Conservation (phyloP, 1,140 invertebrate genomes). For the Ruditapes philippinarum region DNA sequence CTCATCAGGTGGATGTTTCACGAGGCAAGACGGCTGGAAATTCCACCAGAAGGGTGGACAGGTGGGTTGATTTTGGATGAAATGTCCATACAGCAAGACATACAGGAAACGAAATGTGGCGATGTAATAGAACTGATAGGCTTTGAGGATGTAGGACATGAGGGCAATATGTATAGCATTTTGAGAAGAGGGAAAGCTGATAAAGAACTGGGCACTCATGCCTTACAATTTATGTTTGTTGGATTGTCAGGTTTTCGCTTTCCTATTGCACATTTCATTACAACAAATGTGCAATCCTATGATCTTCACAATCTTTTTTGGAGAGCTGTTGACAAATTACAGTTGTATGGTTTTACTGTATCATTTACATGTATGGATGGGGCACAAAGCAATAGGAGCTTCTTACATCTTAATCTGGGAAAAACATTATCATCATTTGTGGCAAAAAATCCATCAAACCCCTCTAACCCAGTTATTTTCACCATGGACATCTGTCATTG, state of each 20-base stretch:
- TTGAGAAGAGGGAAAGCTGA: conserved; percentile 10
- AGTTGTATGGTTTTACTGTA: conserved; percentile 45
- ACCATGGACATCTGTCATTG: neutral
- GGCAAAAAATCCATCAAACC: neutral
- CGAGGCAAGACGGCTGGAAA: neutral
- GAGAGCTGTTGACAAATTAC: conserved; percentile 10
- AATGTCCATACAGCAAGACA: conserved; percentile 58
- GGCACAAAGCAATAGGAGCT: conserved; percentile 53
- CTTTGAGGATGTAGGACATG: conserved; percentile 21
- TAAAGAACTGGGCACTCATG: neutral
- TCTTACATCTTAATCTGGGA: conserved; percentile 11
- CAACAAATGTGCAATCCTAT: neutral
- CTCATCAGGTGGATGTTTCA: conserved; percentile 58
- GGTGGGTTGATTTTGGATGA: conserved; percentile 50
- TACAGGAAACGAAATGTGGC: conserved; percentile 11
- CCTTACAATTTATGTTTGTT: conserved; percentile 40
- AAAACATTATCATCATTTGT: neutral
- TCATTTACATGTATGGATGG: conserved; percentile 53
- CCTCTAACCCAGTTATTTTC: neutral
- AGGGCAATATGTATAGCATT: conserved; percentile 1
- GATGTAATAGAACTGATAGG: conserved; percentile 2
- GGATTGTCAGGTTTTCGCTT: conserved; percentile 54
- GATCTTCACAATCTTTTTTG: conserved; percentile 10
- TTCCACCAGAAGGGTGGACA: neutral
- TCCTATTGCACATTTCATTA: conserved; percentile 42